A percentile compares a stretch with the other conserved stretches of the same genome.
phyloP scores from a whole-genome alignment of 2,113 vertebrate species.

The Serilophus lunatus region DNA sequence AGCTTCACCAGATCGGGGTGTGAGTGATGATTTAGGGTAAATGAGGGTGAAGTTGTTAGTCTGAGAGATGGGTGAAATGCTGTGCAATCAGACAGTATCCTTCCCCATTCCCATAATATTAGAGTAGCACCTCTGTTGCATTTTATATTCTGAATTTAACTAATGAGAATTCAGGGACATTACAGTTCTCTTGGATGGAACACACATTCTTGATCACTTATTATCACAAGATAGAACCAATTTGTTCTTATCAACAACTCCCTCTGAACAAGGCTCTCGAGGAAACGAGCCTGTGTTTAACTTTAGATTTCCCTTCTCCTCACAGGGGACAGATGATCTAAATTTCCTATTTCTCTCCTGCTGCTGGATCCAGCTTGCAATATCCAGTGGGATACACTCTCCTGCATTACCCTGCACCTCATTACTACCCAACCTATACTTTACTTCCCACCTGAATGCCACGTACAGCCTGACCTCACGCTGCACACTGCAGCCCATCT shows the following conservation, averaged over 20 bases:
- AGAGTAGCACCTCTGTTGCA: background rate
- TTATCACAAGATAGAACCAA: background rate
- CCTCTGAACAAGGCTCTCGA: background rate
- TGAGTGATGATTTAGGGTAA: background rate
- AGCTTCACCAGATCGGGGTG: background rate
- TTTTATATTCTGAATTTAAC: background rate
- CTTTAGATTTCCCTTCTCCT: background rate
- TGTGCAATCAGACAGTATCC: background rate
- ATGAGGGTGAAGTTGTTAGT: background rate
- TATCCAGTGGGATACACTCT: background rate
- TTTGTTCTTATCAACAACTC: background rate
- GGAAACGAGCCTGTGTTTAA: background rate
- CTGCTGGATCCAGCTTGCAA: background rate
- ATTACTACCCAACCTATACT: background rate
- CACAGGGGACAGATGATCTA: background rate
- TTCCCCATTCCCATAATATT: background rate
- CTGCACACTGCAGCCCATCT: background rate
- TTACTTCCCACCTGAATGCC: background rate
- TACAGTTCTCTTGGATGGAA: background rate
- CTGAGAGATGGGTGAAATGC: background rate
- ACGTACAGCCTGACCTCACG: background rate
- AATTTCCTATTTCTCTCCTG: conserved; percentile 1
- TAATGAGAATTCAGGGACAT: background rate
- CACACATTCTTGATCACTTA: background rate
- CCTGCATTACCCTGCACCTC: background rate